These are phyloP conservation scores for Drosophila niveifrons DNA, from an alignment of 2,888 invertebrate genomes.

Conservation along the genomic window DNA sequence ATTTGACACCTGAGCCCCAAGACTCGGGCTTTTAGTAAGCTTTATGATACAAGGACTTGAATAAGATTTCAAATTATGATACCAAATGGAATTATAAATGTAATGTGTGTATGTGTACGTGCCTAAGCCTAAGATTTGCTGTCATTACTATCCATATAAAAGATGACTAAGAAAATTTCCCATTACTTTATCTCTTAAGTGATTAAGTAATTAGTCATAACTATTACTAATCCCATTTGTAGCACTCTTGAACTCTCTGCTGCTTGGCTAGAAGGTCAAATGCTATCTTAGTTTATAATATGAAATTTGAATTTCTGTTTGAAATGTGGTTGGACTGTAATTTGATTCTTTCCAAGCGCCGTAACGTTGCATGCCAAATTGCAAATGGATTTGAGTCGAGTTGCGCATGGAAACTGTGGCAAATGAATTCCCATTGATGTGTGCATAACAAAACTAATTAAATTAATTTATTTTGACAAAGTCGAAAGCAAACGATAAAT, in stretches of 20 bases:
- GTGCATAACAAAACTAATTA: constrained; percentile 34
- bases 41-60: not conserved
- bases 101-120: not conserved
- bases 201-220: constrained; percentile 22
- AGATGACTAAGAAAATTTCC: constrained; percentile 9
- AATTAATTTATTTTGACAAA: constrained; percentile 52
- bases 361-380: constrained; percentile 50
- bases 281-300: constrained; percentile 9
- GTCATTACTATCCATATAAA: constrained; percentile 8
- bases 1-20: constrained; percentile 26
- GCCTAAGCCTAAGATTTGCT: constrained; percentile 4
- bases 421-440: constrained; percentile 44
- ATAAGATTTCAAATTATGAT: constrained; percentile 8
- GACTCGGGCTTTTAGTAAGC: not conserved
- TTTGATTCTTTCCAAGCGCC: constrained; percentile 31
- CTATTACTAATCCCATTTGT: constrained; percentile 14
- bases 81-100: constrained; percentile 2
- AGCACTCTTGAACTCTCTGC: constrained; percentile 7
- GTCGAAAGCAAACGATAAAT: constrained; percentile 18
- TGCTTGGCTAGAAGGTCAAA: constrained; percentile 1
- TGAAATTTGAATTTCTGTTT: constrained; percentile 7
- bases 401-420: constrained; percentile 46
- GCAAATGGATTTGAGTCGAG: constrained; percentile 2
- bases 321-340: constrained; percentile 14
- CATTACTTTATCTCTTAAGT: constrained; percentile 18